phyloP scores from a whole-genome alignment of 2,113 vertebrate species.

The Nesogale talazaci region DNA sequence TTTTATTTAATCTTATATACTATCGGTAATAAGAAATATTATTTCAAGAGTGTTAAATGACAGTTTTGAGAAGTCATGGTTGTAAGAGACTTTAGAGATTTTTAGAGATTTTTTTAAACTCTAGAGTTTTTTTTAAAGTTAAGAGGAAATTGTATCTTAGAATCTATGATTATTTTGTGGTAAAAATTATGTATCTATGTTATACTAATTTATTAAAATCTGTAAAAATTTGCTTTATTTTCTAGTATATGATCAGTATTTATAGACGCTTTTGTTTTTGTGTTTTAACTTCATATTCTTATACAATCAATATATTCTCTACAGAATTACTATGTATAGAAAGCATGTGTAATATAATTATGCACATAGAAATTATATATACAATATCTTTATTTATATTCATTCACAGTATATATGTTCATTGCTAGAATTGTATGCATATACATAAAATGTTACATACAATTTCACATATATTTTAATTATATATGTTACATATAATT shows the following conservation, averaged over 20 bases:
- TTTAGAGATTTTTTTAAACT: no score
- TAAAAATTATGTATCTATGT: not conserved
- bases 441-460: no score
- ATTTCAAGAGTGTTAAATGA: not conserved
- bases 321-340: no score
- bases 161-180: not conserved
- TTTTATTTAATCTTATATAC: constrained; percentile 1
- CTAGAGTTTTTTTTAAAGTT: not conserved
- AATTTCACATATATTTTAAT: not conserved
- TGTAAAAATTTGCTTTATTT: not conserved
- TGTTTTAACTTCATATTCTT: not conserved
- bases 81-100: not conserved
- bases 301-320: no score
- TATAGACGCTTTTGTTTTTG: not conserved
- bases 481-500: no score
- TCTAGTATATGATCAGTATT: not conserved
- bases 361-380: no score
- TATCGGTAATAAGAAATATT: not conserved
- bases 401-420: no score
- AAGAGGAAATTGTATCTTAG: not conserved
- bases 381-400: no score
- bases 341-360: no score
- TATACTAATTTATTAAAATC: not conserved
- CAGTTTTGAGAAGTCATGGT: not conserved
- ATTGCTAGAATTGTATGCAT: no score